phyloP scores from a whole-genome alignment of 1,140 invertebrate genomes.

The Microplitis mediator region DNA sequence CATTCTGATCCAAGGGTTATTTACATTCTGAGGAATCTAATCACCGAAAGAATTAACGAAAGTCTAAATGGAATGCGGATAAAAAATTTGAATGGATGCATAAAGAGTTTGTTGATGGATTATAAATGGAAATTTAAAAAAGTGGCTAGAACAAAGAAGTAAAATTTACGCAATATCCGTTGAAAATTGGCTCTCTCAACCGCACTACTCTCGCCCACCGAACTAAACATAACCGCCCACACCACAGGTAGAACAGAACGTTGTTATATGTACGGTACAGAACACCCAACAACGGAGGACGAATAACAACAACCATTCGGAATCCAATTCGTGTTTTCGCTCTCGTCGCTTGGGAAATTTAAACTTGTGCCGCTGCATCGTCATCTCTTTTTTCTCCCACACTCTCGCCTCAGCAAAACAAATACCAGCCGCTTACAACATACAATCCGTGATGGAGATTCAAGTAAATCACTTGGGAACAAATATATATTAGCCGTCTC shows the following conservation, averaged over 20 bases:
- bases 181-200: constrained; percentile 15
- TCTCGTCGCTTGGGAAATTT: constrained; percentile 28
- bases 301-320: constrained; percentile 21
- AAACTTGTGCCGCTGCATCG: constrained; percentile 8
- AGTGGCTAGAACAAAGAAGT: not conserved
- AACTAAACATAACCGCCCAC: not conserved
- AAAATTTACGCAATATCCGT: not conserved
- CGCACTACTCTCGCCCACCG: not conserved
- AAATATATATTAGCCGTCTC: not conserved
- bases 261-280: not conserved
- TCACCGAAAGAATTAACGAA: too few relatives aligned
- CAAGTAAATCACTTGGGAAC: not conserved
- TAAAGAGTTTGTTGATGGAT: not conserved
- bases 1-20: too few relatives aligned
- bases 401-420: constrained; percentile 1
- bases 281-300: not conserved
- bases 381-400: not conserved
- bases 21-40: too few relatives aligned
- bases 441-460: constrained; percentile 7
- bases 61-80: too few relatives aligned
- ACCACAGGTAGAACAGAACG: not conserved
- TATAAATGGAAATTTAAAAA: not conserved
- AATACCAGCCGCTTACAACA: constrained; percentile 2
- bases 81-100: not conserved
- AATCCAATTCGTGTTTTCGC: constrained; percentile 23